Base-by-base conservation (phyloP, 2,113 vertebrate genomes). In the Syrrhaptes paradoxus region DNA sequence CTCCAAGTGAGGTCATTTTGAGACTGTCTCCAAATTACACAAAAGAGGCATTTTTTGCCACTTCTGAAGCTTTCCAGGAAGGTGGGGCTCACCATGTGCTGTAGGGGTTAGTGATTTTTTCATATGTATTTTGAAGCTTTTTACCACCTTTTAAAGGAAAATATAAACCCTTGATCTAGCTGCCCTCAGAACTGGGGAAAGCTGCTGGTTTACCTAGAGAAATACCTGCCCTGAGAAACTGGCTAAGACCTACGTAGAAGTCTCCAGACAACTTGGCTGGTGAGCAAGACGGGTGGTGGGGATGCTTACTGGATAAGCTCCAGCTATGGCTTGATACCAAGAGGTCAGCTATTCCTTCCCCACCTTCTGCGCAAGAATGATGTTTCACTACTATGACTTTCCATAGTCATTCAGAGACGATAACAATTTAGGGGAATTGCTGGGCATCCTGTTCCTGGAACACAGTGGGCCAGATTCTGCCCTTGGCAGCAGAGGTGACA, bases 321-420 rank as follows among this genome's bases (percentile, higher is more conserved):
- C 34, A 78, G 36, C 14, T 77, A 13, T 3, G 8, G 59, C 66
- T 80, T 2, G 3, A 29, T 29, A 76, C 10, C 17, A 38, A 38
- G n/a, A 74, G n/a, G 59, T 66, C 24, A 43, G 49, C 32, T 81
- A 32, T 32, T 55, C 16, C 38, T 87, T 81, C 34, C 19, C 57
- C 20, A 25, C 0, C 0, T 52, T 61, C 17, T 58, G 68, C 5
- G 4, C 17, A 80, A 48, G 45, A 41, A 52, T 46, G 26, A 80
- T 31, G n/a, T 32, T 90, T 74, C 48, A 70, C n/a, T 32, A 46
- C 22, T 63, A 15, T 0, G 2, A 63, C 31, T 89, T 80, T 63
- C 19, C 36, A 38, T 20, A 32, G 81, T 24, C 46, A 62, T 17
- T 26, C 79, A 36, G 10, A 71, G 46, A 85, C 32, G 51, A 14